Conservation (phyloP, 2,888 invertebrate genomes). For the Teleiodes luculella region DNA sequence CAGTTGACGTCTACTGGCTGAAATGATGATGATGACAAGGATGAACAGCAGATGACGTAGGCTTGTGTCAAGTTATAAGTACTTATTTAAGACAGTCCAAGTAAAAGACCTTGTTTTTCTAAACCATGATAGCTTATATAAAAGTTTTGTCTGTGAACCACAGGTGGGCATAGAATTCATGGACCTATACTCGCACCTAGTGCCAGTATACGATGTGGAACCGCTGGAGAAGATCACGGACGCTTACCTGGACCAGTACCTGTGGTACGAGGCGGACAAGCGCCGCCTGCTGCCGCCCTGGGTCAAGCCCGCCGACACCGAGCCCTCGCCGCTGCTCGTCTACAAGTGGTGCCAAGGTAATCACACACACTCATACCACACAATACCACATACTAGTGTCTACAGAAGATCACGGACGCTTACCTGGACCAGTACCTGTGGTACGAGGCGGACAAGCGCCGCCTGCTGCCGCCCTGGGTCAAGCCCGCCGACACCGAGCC, state of each 20-base stretch:
- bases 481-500: constrained; percentile 99
- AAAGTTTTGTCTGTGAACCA: background rate
- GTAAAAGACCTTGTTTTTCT: too few species aligned
- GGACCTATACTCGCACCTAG: constrained; percentile 99
- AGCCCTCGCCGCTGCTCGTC: constrained; percentile 93
- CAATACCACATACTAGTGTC: background rate
- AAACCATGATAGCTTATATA: too few species aligned
- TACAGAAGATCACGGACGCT: constrained; percentile 45
- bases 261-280: constrained; percentile 99
- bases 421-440: constrained; percentile 79
- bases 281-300: constrained; percentile 97
- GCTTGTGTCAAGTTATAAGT: too few species aligned
- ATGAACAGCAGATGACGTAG: too few species aligned
- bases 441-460: constrained; percentile 99
- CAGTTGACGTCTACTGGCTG: too few species aligned
- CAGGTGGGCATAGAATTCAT: constrained; percentile 99
- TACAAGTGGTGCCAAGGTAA: constrained; percentile 99
- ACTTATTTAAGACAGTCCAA: too few species aligned
- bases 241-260: constrained; percentile 99
- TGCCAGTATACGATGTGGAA: constrained; percentile 99
- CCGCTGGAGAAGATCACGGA: constrained; percentile 99
- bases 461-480: constrained; percentile 98
- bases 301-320: constrained; percentile 99
- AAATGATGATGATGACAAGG: too few species aligned
- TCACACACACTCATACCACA: background rate